Conservation (phyloP, 2,113 vertebrate genomes). For the Chloropsis hardwickii region DNA sequence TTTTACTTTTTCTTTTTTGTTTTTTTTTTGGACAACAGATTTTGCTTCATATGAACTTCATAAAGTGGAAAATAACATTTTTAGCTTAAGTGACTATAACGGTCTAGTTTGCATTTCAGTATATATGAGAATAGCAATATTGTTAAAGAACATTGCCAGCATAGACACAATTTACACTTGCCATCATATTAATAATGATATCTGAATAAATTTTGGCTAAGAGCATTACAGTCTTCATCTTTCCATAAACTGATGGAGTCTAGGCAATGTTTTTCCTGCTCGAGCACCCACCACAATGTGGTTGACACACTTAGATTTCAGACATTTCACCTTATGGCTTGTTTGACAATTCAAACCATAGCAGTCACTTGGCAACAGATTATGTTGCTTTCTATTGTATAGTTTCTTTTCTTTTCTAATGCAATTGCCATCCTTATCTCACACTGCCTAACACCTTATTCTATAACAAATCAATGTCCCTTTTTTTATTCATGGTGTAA, state of each 20-base stretch:
- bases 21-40: neutral
- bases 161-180: neutral
- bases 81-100: neutral
- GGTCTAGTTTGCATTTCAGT: neutral
- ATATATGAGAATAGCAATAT: neutral
- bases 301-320: neutral
- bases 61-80: neutral
- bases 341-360: neutral
- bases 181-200: neutral
- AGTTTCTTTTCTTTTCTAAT: neutral
- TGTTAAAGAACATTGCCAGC: neutral
- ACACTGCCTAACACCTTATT: accelerated
- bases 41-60: neutral
- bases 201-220: neutral
- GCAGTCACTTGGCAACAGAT: neutral
- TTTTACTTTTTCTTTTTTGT: too few species aligned
- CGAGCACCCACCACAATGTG: neutral
- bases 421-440: neutral
- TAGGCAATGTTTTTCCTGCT: neutral
- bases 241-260: neutral
- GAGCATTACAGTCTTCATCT: neutral
- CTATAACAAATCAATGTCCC: neutral
- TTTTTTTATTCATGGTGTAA: neutral
- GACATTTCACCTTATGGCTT: neutral
- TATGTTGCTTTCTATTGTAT: neutral